Evolutionary conservation across 2,797 vertebrate genomes (phyloP).

Genomic region (Mormyrus proboscirostris): DNA sequence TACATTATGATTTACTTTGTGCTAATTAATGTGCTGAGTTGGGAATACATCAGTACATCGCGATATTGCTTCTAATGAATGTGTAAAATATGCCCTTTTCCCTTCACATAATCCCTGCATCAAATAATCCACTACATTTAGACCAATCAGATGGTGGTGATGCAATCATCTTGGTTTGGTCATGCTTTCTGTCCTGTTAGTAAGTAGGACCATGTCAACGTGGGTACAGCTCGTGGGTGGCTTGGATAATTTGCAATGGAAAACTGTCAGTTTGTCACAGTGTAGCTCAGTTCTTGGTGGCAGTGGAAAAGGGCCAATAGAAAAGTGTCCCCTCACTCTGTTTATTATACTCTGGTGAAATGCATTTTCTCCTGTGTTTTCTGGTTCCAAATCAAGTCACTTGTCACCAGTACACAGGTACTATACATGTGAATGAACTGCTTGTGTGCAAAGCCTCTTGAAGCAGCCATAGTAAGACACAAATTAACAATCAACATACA

Average conservation of each 20-base stretch:
- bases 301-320: background rate
- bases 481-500: background rate
- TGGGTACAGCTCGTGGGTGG: background rate
- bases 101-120: background rate
- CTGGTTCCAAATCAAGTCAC: background rate
- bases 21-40: background rate
- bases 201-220: background rate
- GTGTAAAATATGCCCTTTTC: background rate
- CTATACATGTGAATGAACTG: background rate
- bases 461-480: background rate
- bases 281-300: background rate
- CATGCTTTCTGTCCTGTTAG: background rate
- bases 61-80: background rate
- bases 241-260: background rate
- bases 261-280: background rate
- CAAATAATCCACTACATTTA: background rate
- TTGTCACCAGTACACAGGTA: background rate
- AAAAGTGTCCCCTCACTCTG: background rate
- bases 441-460: background rate
- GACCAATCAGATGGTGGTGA: background rate
- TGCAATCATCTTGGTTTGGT: background rate
- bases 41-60: background rate
- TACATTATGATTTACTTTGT: background rate
- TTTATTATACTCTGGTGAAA: background rate
- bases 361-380: background rate